Base-by-base conservation (phyloP, 1,140 invertebrate species). In the Drosophila sproati region DNA sequence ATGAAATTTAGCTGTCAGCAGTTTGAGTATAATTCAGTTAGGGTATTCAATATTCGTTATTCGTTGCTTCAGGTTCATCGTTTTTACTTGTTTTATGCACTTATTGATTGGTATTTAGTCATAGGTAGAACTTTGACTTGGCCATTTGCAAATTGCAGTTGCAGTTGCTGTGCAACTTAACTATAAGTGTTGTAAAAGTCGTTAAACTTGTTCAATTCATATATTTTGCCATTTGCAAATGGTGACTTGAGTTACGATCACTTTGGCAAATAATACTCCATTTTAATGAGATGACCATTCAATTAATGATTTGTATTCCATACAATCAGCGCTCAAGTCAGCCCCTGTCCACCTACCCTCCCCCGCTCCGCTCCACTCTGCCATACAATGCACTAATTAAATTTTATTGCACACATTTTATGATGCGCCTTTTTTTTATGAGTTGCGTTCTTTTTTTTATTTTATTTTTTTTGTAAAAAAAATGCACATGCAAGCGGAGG, bases 321-420 rank as follows among this genome's bases (percentile, higher is more conserved):
- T 28, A 7, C 37, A 29, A 39, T 57, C 12, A 57, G 20, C 29
- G 3, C 8, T 6, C 3, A 50, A 50, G 20, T 50, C 47, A 8
- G 28, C 12, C 1, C 47, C 12, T 12, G 12, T 12, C 5, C 39
- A 2, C 4, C 39, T 3, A 8, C 8, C 39, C 39, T 1, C 39
- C 6, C 37, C 7, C 37, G 0, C 37, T 39, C 37, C 10, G 1
- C 37, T 8, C 37, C 7, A 7, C 37, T 78, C n/a, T 52, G 34
- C 56, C 20, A 20, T 20, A 52, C 69, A 64, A 37, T 66, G 56
- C 78, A 78, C 80, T 80, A 89, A 90, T 90, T 91, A 79, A 77
- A 73, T 78, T 90, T 91, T 72, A 81, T 87, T 57, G 68, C 48
- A 52, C 61, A 50, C 39, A 63, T 78, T 85, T 85, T 71, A 85